These are phyloP conservation scores for Elegia similella DNA, from an alignment of 2,888 invertebrate genomes.

Conservation along the genomic window DNA sequence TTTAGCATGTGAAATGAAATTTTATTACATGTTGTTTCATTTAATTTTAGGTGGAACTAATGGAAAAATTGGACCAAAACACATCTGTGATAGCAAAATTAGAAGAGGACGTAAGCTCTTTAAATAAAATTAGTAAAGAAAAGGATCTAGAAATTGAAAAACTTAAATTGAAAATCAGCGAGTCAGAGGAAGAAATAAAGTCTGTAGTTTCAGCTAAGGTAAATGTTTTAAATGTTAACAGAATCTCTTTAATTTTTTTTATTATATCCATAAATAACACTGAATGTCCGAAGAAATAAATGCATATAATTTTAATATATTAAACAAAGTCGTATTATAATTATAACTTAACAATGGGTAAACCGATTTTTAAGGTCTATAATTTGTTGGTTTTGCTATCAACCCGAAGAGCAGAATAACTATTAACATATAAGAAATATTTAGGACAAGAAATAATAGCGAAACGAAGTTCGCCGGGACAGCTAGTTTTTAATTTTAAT, in stretches of 20 bases:
- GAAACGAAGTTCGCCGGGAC: no score
- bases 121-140: slow-evolving; percentile 42
- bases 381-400: no score
- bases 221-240: slow-evolving; percentile 2
- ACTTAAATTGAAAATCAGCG: slow-evolving; percentile 45
- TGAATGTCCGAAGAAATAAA: no score
- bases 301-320: no score
- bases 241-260: not conserved
- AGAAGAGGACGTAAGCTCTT: slow-evolving; percentile 50
- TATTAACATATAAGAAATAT: no score
- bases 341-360: no score
- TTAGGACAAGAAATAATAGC: no score
- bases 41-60: slow-evolving; percentile 60
- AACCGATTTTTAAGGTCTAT: no score
- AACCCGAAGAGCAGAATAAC: no score
- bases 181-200: slow-evolving; percentile 43
- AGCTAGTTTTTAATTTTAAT: no score
- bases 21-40: not conserved
- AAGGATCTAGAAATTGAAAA: slow-evolving; percentile 54
- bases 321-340: no score
- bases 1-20: no score
- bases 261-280: not conserved
- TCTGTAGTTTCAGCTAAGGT: slow-evolving; percentile 40
- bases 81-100: slow-evolving; percentile 43
- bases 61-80: slow-evolving; percentile 65